Evolutionary conservation across 2,888 invertebrate species (phyloP).

Genomic region (Drosophila macrospina): DNA sequence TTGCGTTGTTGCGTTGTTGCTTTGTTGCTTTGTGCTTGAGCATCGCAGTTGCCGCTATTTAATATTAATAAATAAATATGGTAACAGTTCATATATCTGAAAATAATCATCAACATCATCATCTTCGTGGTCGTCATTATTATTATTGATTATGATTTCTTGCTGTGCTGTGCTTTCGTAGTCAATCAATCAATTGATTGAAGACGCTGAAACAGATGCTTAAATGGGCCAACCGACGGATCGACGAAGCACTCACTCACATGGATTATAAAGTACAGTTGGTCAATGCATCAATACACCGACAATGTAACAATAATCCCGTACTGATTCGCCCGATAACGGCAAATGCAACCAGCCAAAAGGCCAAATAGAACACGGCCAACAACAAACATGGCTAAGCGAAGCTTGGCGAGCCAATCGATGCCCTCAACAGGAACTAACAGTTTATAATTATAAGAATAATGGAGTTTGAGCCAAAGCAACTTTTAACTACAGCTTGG

Average conservation of each 20-base stretch:
- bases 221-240: conserved; percentile 37
- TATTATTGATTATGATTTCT: conserved; percentile 58
- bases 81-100: conserved; percentile 55
- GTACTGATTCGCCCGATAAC: conserved; percentile 18
- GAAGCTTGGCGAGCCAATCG: not conserved
- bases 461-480: not conserved
- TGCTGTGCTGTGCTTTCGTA: conserved; percentile 59
- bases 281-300: conserved; percentile 32
- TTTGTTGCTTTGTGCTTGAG: conserved; percentile 2
- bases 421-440: not conserved
- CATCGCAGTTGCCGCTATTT: conserved; percentile 48
- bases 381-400: conserved; percentile 20
- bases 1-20: conserved; percentile 21
- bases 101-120: conserved; percentile 25
- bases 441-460: conserved; percentile 1
- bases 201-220: conserved; percentile 47
- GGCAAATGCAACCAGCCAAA: conserved; percentile 26
- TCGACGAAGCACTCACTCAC: conserved; percentile 6
- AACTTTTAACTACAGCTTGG: no score
- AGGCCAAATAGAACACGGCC: not conserved
- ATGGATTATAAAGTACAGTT: conserved; percentile 24
- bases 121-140: conserved; percentile 35
- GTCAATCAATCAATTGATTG: conserved; percentile 71
- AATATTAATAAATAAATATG: conserved; percentile 66
- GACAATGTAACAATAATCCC: conserved; percentile 6